Base-by-base conservation (phyloP, 2,888 invertebrate species). In the Hedychridium roseum region DNA sequence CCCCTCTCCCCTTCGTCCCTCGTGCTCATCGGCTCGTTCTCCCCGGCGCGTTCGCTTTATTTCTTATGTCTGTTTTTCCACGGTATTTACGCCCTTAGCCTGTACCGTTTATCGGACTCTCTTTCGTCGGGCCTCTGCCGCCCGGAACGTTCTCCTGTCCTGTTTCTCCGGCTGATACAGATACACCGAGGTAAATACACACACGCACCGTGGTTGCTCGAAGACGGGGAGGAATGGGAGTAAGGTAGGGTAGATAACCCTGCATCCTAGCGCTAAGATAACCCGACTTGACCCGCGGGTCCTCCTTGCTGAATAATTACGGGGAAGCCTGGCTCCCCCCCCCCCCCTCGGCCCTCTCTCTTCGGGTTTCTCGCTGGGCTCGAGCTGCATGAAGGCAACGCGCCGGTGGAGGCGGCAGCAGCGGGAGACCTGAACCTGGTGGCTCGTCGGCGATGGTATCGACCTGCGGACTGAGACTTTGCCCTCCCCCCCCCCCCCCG, bases 251-350 rank as follows among this genome's bases (percentile, higher is more conserved):
- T 66, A 74, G 76, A 76, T 76, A 76, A 76, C 74, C 74, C 68
- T 62, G 73, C 71, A 72, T 76, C 74, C 74, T 74, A 74, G 71
- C 67, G 59, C 61, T 54, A 64, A 64, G 64, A 64, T 64, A 64
- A 64, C 64, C 61, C 52, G 64, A 64, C 57, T 64, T 64, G 64
- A 64, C 58, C 60, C 61, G 64, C 61, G 64, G 64, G 64, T 64
- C 64, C 64, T 61, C 56, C 61, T 67, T 67, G 75, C 73, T 77
- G 76, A 77, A 77, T 77, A 77, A 77, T 77, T 77, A 76, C 75
- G 73, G 71, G 70, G 70, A 73, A 72, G 70, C 69, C 65, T 39
- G 17, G 40, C 42, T 57, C 54, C 64, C 54, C 57, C 59, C 43
- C 54, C 52, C 53, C 51, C 21, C 51, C 28, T 30, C 21, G 15